Base-by-base conservation (phyloP, 53 echinoderm and acorn worm species). In the Patiria pectinifera region DNA sequence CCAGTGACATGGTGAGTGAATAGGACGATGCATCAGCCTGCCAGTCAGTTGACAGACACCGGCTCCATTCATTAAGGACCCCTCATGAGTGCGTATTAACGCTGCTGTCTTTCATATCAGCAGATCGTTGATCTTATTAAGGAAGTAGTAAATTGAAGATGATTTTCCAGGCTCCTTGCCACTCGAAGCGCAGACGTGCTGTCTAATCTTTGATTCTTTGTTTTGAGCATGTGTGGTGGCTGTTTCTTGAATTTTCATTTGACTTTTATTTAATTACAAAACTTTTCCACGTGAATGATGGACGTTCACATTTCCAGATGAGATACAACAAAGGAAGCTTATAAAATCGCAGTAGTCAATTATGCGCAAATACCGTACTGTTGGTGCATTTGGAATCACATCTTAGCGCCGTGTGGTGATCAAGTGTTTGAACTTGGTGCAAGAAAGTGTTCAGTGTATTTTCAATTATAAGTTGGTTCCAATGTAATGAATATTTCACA, bases 121-220 rank as follows among this genome's bases (percentile, higher is more conserved):
- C 16, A 4, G 5, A 24, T 21, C 74, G 24, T 74, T 66, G 66
- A 14, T 66, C 66, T 74, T 74, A 74, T 74, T n/a, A 74, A 74
- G 74, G 74, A 74, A 74, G 24, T 4, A 11, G 45, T 82, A 82
- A 66, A 84, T 84, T 84, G 84, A 84, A 53, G 84, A 84, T 84
- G 84, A 84, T 84, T 84, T 9, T 24, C 3, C 5, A 25, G 84
- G 26, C 84, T 84, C 84, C 84, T 63, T 66, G 84, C 84, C 44
- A 84, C 84, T 84, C 59, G 11, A 62, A 63, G 25, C 62, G 11
- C 69, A 84, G 84, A 84, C 84, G 8, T 46, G 79, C 4, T 46
- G 79, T 45, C 79, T 79, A 76, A 79, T 74, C 4, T 74, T 18
- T 16, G 22, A 4, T 23, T 22, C 9, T 74, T 24, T 74, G 15